phyloP scores from a whole-genome alignment of 2,888 invertebrate species.

The Loripinus fragilis region DNA sequence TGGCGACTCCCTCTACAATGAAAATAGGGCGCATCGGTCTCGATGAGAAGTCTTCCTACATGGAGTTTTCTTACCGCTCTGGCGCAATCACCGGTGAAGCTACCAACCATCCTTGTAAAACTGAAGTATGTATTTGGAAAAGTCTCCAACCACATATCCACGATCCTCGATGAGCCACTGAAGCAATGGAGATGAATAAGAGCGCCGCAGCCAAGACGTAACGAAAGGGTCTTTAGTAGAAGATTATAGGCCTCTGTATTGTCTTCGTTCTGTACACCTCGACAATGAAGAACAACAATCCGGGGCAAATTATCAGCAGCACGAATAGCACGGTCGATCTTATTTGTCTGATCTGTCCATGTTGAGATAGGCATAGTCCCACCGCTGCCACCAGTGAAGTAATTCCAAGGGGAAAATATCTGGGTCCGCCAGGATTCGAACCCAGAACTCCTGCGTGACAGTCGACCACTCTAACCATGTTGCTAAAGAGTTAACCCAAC shows the following conservation, averaged over 20 bases:
- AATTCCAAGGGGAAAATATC: too few species aligned
- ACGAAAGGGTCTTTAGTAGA: not conserved
- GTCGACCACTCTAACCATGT: too few species aligned
- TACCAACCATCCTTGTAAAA: slow-evolving; percentile 10
- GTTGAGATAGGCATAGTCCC: too few species aligned
- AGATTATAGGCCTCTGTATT: not conserved
- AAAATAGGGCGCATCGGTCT: slow-evolving; percentile 21
- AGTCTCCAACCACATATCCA: not conserved
- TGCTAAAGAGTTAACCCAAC: too few species aligned
- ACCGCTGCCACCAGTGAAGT: too few species aligned
- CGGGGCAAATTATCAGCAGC: not conserved
- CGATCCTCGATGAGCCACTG: not conserved
- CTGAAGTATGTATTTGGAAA: slow-evolving; percentile 17
- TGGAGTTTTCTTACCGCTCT: not conserved
- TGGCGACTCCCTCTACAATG: not conserved
- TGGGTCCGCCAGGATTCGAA: too few species aligned
- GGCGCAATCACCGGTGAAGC: not conserved
- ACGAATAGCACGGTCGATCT: not conserved
- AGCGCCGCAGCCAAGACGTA: not conserved
- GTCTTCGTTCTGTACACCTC: not conserved
- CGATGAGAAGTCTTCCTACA: not conserved
- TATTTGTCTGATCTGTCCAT: not conserved
- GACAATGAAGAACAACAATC: slow-evolving; percentile 2
- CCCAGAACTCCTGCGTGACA: too few species aligned
- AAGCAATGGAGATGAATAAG: slow-evolving; percentile 16